Percentiles rank a stretch among this genome's conserved stretches.
phyloP scores from a whole-genome alignment of 2,888 invertebrate species.

The Hydropsyche betteni region DNA sequence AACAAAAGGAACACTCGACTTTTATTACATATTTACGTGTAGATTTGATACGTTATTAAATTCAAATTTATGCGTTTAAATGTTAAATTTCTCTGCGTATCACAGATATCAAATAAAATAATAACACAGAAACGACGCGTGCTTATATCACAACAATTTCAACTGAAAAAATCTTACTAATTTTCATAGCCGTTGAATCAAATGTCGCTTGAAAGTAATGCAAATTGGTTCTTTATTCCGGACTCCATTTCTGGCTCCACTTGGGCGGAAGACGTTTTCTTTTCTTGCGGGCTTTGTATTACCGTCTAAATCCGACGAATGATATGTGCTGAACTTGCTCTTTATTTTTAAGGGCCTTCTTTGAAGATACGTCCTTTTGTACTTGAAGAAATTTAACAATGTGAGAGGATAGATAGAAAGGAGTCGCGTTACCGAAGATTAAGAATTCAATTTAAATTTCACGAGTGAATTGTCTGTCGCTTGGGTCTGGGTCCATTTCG shows the following conservation, averaged over 20 bases:
- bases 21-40: too few species aligned
- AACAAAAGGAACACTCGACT: not conserved
- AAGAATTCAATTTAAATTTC: slow-evolving; percentile 44
- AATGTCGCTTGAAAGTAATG: slow-evolving; percentile 28
- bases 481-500: slow-evolving; percentile 7
- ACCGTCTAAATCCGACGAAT: slow-evolving; percentile 26
- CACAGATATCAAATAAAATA: not conserved
- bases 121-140: not conserved
- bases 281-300: slow-evolving; percentile 6
- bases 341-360: too few species aligned
- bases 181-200: slow-evolving; percentile 9
- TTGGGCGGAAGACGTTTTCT: slow-evolving; percentile 27
- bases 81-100: not conserved
- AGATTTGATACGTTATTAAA: not conserved
- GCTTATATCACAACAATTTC: not conserved
- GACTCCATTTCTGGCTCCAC: slow-evolving; percentile 21
- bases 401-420: not conserved
- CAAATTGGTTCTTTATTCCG: slow-evolving; percentile 29
- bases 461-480: slow-evolving; percentile 35
- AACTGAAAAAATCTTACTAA: slow-evolving; percentile 7
- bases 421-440: slow-evolving; percentile 31
- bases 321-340: slow-evolving; percentile 13
- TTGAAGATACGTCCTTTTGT: not conserved
- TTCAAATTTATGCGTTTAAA: not conserved
- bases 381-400: slow-evolving; percentile 6